Conservation (phyloP, 2,797 vertebrate species). For the Rachycentron canadum region DNA sequence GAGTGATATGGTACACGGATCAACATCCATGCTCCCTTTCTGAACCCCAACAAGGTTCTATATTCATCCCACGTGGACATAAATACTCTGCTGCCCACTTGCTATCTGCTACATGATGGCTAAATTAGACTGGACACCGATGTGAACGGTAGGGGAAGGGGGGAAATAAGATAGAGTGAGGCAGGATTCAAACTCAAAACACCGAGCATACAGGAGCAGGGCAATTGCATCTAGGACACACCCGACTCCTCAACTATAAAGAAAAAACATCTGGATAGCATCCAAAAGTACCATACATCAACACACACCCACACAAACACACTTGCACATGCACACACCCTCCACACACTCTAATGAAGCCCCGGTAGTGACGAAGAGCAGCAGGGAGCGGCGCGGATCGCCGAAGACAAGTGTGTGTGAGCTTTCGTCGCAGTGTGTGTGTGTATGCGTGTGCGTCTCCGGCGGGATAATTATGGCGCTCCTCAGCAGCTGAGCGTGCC, state of each 20-base stretch:
- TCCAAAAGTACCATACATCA: constrained; percentile 78
- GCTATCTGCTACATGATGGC: constrained; percentile 41
- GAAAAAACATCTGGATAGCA: constrained; percentile 83
- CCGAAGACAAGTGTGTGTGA: constrained; percentile 76
- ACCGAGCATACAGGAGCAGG: constrained; percentile 48
- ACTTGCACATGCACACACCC: constrained; percentile 52
- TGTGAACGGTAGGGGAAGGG: not conserved
- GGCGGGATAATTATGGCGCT: constrained; percentile 99
- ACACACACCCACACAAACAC: constrained; percentile 63
- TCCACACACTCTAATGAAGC: constrained; percentile 96
- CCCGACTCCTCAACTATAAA: constrained; percentile 76
- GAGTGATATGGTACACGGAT: not conserved
- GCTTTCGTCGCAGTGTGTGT: constrained; percentile 62
- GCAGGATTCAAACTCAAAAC: constrained; percentile 37
- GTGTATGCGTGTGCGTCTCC: constrained; percentile 82
- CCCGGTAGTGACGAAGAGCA: constrained; percentile 96
- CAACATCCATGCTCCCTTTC: not conserved
- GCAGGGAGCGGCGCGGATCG: constrained; percentile 81
- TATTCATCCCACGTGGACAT: not conserved
- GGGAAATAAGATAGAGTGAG: constrained; percentile 4
- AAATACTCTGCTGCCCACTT: constrained; percentile 13
- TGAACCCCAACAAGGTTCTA: not conserved
- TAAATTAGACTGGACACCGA: constrained; percentile 55
- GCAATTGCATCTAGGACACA: constrained; percentile 78
- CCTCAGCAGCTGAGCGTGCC: constrained; percentile 99